A percentile compares a stretch with the other conserved stretches of the same genome.
These are phyloP conservation scores for Proteles cristata DNA, from an alignment of 2,113 vertebrate species.

Conservation along the genomic window DNA sequence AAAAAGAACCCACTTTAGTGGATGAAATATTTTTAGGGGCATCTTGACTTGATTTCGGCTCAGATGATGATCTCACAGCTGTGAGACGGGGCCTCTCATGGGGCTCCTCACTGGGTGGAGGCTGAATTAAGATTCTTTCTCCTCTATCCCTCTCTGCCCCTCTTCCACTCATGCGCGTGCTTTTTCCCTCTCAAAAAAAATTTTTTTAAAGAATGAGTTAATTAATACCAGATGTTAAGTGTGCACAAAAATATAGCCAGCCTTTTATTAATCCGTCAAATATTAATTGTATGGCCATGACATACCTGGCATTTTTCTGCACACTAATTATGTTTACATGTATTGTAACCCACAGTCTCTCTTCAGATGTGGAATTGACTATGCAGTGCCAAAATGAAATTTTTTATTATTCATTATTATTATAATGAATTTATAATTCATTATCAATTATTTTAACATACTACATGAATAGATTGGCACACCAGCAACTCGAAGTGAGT, in stretches of 20 bases:
- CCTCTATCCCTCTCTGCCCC: too few species aligned
- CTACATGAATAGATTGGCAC: background rate
- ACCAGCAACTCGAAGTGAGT: background rate
- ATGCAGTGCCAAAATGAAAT: background rate
- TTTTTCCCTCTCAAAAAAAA: too few species aligned
- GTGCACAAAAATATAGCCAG: background rate
- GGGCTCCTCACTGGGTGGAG: too few species aligned
- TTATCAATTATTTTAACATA: background rate
- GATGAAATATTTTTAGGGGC: background rate
- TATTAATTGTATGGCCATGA: background rate
- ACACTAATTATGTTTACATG: background rate
- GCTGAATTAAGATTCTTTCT: too few species aligned
- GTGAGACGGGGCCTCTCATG: too few species aligned
- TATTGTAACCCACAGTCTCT: background rate
- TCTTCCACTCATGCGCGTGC: too few species aligned
- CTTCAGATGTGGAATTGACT: background rate
- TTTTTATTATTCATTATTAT: too few species aligned
- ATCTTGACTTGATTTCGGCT: too few species aligned
- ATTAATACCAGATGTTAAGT: background rate
- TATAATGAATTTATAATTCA: too few species aligned
- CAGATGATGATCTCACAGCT: too few species aligned
- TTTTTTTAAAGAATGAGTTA: background rate
- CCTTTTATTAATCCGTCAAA: background rate
- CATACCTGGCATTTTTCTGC: background rate
- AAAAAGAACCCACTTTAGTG: background rate